Base-by-base conservation (phyloP, 2,888 invertebrate genomes). In the Sinotaia quadrata region DNA sequence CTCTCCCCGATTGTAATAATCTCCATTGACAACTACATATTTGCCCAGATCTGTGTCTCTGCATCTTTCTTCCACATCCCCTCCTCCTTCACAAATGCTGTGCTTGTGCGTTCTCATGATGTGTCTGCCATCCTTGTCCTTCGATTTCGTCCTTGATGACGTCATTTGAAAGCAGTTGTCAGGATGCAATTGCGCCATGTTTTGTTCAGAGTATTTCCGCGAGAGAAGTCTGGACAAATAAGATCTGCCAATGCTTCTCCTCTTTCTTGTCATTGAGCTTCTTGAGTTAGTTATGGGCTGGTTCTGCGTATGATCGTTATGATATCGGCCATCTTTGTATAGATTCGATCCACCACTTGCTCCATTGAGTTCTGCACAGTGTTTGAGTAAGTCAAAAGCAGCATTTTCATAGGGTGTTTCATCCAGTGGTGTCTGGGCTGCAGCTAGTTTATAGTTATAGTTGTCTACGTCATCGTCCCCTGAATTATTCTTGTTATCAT, bases 401-500 rank as follows among this genome's bases (percentile, higher is more conserved):
- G 18, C 41, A 12, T 34, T 34, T 24, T 44, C 29, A 24, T 33
- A 15, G 15, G 7, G 33, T 10, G 12, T 3, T 15, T 61, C 18
- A 5, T 24, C 49, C 21, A n/a, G 24, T 34, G 41, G 24, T 5
- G 15, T 34, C 24, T 49, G 21, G 18, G 8, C 18, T 10, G 41
- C 10, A 41, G 18, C 18, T 10, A 18, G 8, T 41, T 41, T 41
- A 18, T 41, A 41, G 8, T 27, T 12, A 29, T 37, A 5, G 8
- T 44, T n/a, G 7, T 49, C 44, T 47, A 36, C 34, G n/a, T 61
- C 24, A 24, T 61, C 61, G 15, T 61, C 49, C 21, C 61, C 61
- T 12, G 61, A 61, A 21, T 61, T 61, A 24, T 61, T 61, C n/a
- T 15, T 61, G 51, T 61, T 61, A 36, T 33, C 49, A 21, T 33